Conservation (phyloP, 1,140 invertebrate genomes). For the Maconellicoccus hirsutus region DNA sequence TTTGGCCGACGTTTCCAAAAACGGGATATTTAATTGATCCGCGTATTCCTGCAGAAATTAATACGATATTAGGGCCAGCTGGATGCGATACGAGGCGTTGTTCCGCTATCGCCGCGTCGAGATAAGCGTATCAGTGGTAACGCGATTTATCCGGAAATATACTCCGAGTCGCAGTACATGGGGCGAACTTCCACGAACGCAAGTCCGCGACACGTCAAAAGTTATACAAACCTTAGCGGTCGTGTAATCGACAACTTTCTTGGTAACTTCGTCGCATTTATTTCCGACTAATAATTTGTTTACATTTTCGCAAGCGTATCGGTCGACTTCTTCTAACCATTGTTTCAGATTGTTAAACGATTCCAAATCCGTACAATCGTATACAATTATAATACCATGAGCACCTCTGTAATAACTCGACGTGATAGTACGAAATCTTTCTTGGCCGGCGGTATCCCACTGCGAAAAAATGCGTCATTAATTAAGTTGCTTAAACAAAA, state of each 20-base stretch:
- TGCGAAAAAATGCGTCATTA: constrained; percentile 34
- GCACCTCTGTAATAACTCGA: constrained; percentile 96
- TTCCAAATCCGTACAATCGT: constrained; percentile 98
- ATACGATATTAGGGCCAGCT: no score
- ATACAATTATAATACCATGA: constrained; percentile 99
- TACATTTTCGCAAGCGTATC: constrained; percentile 98
- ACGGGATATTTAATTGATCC: constrained; percentile 92
- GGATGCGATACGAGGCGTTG: no score
- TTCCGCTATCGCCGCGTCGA: no score
- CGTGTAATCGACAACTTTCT: constrained; percentile 87
- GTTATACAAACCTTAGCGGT: constrained; percentile 84
- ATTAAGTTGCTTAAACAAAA: not conserved
- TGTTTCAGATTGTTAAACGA: constrained; percentile 96
- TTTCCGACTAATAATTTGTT: constrained; percentile 98
- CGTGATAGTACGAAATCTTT: constrained; percentile 96
- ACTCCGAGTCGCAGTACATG: no score
- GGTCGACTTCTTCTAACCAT: constrained; percentile 95
- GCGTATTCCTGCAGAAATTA: constrained; percentile 85
- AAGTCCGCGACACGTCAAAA: no score
- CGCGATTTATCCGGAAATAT: no score
- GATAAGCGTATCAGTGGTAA: no score
- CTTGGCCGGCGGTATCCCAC: constrained; percentile 99
- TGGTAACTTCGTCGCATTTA: constrained; percentile 91
- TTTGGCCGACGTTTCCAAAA: constrained; percentile 96
- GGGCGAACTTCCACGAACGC: no score